Conservation (phyloP, 2,797 vertebrate species). For the Lithobates pipiens region DNA sequence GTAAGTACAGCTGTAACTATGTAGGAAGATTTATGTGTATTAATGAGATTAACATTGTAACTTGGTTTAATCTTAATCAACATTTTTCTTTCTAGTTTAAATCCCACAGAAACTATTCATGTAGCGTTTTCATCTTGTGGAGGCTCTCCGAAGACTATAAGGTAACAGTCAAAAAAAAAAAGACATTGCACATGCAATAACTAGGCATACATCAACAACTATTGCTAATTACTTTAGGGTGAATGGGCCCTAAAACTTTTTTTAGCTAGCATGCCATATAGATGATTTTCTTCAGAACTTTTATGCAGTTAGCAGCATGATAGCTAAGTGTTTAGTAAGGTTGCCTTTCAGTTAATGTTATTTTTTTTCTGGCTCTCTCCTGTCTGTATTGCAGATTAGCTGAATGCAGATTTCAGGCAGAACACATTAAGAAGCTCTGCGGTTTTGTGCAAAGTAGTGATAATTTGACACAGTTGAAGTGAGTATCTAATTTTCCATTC, state of each 20-base stretch:
- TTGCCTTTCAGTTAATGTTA: not conserved
- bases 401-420: conserved; percentile 22
- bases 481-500: conserved; percentile 3
- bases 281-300: too few species aligned
- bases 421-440: conserved; percentile 19
- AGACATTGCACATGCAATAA: too few species aligned
- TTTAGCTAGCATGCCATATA: too few species aligned
- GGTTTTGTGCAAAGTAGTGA: not conserved
- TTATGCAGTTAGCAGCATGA: too few species aligned
- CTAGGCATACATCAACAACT: too few species aligned
- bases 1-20: too few species aligned
- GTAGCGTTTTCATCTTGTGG: conserved; percentile 16
- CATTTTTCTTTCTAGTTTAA: conserved; percentile 23
- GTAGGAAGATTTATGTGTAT: not conserved
- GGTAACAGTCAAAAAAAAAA: conserved; percentile 2
- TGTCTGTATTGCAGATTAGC: conserved; percentile 24
- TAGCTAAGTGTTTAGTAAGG: too few species aligned
- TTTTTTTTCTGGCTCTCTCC: not conserved
- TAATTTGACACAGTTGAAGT: conserved; percentile 19
- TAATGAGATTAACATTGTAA: not conserved
- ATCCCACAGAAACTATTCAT: conserved; percentile 30
- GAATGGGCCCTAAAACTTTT: too few species aligned
- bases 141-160: not conserved
- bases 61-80: not conserved
- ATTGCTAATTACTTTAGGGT: too few species aligned